Evolutionary conservation across 2,113 vertebrate genomes (phyloP).

Genomic region (Oncorhynchus kisutch): DNA sequence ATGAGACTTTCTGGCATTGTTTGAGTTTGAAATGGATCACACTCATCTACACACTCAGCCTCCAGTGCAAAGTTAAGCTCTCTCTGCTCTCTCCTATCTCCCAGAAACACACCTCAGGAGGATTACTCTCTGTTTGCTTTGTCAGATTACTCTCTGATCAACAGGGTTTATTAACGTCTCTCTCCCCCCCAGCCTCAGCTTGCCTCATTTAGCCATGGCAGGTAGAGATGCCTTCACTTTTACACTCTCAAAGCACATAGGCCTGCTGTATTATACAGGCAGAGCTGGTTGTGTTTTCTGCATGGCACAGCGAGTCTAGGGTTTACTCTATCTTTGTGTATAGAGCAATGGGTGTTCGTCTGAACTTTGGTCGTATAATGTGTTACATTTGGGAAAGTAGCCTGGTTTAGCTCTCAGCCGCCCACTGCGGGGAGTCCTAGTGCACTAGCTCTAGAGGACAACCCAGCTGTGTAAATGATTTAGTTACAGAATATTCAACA

Average conservation of each 20-base stretch:
- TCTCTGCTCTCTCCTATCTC: slow-evolving; percentile 37
- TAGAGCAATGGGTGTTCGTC: no score
- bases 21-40: slow-evolving; percentile 59
- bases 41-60: slow-evolving; percentile 19
- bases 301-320: no score
- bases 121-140: slow-evolving; percentile 52
- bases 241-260: not conserved
- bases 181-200: not conserved
- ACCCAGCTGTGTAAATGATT: slow-evolving; percentile 15
- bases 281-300: no score
- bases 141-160: slow-evolving; percentile 49
- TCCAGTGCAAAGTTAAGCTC: slow-evolving; percentile 41
- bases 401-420: not conserved
- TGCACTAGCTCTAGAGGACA: not conserved
- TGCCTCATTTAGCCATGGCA: not conserved
- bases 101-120: slow-evolving; percentile 29
- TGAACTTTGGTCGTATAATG: no score
- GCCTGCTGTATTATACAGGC: no score
- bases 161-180: slow-evolving; percentile 31
- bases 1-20: slow-evolving; percentile 33
- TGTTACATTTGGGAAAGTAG: not conserved
- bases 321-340: no score
- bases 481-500: slow-evolving; percentile 20
- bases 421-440: not conserved
- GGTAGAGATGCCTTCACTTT: not conserved